Evolutionary conservation across 2,797 vertebrate species (phyloP).

Genomic region (Aselliscus stoliczkanus): DNA sequence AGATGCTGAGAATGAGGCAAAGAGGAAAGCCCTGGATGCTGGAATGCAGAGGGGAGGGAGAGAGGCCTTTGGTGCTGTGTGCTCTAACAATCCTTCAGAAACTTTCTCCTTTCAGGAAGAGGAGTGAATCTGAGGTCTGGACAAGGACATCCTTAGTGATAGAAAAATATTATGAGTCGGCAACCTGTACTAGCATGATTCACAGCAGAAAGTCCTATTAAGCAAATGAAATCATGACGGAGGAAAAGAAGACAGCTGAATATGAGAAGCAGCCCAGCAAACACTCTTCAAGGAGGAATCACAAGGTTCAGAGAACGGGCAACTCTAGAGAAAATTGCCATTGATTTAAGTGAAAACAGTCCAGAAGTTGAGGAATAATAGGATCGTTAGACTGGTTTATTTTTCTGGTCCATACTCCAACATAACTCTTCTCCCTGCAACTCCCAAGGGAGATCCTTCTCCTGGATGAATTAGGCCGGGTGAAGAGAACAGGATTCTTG

Average conservation of each 20-base stretch:
- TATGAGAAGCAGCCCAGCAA: slow-evolving; percentile 59
- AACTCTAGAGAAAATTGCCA: slow-evolving; percentile 56
- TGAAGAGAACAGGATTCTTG: slow-evolving; percentile 71
- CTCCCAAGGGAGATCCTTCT: slow-evolving; percentile 64
- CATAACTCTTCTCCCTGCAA: slow-evolving; percentile 40
- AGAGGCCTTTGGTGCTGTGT: neutral
- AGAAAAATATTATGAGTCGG: slow-evolving; percentile 80
- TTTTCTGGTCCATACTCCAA: slow-evolving; percentile 40
- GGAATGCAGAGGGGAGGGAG: neutral
- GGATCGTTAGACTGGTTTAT: slow-evolving; percentile 18
- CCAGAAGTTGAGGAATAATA: slow-evolving; percentile 51
- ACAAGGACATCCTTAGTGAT: slow-evolving; percentile 73
- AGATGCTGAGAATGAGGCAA: neutral
- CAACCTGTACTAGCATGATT: slow-evolving; percentile 76
- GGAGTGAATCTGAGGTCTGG: slow-evolving; percentile 69
- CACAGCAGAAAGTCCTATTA: slow-evolving; percentile 74
- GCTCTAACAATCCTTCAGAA: neutral
- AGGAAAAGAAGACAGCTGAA: slow-evolving; percentile 64
- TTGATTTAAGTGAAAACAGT: slow-evolving; percentile 66
- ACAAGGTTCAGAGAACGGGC: slow-evolving; percentile 50
- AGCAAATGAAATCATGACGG: slow-evolving; percentile 68
- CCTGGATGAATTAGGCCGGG: slow-evolving; percentile 57
- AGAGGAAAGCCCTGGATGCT: neutral
- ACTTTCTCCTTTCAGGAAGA: slow-evolving; percentile 70
- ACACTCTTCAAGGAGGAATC: slow-evolving; percentile 20